phyloP scores from a whole-genome alignment of 2,888 invertebrate genomes.

The Mesorhabditis belari region DNA sequence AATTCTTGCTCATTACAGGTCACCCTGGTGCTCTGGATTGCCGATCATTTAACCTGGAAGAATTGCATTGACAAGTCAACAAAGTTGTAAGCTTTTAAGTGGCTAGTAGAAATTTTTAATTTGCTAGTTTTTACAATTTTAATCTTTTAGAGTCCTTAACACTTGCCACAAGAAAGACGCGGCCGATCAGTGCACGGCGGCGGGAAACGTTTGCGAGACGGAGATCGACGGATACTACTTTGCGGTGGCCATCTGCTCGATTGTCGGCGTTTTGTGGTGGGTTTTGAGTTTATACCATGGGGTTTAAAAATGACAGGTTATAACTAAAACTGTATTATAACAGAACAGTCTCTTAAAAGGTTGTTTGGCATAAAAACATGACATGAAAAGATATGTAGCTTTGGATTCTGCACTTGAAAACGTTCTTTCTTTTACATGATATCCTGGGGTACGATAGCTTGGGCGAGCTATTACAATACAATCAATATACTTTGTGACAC shows the following conservation, averaged over 20 bases:
- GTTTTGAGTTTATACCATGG: not conserved
- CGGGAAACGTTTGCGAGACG: constrained; percentile 47
- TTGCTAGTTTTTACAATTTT: not conserved
- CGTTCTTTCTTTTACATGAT: too few species aligned
- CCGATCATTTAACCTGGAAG: constrained; percentile 50
- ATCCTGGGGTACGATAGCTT: too few species aligned
- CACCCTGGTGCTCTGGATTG: constrained; percentile 44
- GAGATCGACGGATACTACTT: constrained; percentile 47
- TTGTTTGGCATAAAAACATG: too few species aligned
- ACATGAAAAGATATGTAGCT: too few species aligned
- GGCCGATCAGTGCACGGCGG: constrained; percentile 43
- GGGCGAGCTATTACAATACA: too few species aligned
- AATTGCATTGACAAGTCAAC: constrained; percentile 32
- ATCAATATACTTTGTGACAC: too few species aligned
- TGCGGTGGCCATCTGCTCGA: constrained; percentile 44
- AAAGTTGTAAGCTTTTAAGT: too few species aligned
- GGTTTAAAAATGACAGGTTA: too few species aligned
- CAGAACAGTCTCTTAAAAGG: too few species aligned
- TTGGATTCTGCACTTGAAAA: too few species aligned
- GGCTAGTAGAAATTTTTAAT: constrained; percentile 8
- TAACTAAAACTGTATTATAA: too few species aligned
- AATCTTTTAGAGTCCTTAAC: constrained; percentile 39
- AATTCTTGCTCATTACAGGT: constrained; percentile 5
- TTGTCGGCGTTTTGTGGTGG: constrained; percentile 47
- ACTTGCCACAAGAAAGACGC: constrained; percentile 41